Conservation (phyloP, 2,888 invertebrate genomes). For the Biston betularia region DNA sequence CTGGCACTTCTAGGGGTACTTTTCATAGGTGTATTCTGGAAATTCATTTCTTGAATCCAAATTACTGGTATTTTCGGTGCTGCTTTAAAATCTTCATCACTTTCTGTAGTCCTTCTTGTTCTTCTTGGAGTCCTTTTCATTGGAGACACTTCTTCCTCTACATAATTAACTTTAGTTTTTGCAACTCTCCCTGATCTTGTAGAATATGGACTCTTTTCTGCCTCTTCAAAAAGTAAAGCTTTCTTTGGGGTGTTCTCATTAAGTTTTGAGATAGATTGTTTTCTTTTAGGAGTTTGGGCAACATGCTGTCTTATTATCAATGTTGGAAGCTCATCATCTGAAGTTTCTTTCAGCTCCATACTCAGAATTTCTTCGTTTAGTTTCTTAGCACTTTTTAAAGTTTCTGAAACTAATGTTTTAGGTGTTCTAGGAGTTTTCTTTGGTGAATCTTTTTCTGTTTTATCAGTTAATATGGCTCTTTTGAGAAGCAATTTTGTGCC, state of each 20-base stretch:
- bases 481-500: conserved; percentile 78
- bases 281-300: conserved; percentile 70
- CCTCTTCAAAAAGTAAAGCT: conserved; percentile 68
- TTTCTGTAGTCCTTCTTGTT: conserved; percentile 29
- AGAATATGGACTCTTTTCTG: conserved; percentile 55
- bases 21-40: conserved; percentile 48
- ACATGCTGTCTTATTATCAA: conserved; percentile 72
- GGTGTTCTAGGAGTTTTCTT: conserved; percentile 62
- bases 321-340: conserved; percentile 78
- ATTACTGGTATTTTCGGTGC: conserved; percentile 24
- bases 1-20: conserved; percentile 63
- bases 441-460: conserved; percentile 71
- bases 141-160: conserved; percentile 65
- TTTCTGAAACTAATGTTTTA: conserved; percentile 53
- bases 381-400: conserved; percentile 64
- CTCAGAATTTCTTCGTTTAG: conserved; percentile 62
- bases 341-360: conserved; percentile 76
- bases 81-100: conserved; percentile 52
- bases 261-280: conserved; percentile 60
- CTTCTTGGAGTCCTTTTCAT: conserved; percentile 65
- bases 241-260: conserved; percentile 72
- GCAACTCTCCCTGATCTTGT: conserved; percentile 65
- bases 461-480: conserved; percentile 79
- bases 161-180: conserved; percentile 60
- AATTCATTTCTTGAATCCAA: conserved; percentile 11